phyloP scores from a whole-genome alignment of 1,140 invertebrate species.

The Oryctes rhinoceros region DNA sequence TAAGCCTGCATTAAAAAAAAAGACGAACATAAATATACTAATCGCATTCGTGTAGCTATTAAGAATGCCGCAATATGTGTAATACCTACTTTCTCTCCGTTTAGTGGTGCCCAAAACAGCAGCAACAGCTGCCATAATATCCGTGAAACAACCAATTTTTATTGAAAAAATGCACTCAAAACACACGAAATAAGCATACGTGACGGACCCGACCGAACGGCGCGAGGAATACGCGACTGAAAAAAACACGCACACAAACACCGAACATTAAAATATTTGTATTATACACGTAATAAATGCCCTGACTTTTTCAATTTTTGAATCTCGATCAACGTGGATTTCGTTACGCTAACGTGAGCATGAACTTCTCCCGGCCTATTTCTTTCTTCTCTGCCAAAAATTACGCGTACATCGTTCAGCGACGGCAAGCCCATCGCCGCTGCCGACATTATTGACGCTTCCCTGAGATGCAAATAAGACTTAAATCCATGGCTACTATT shows the following conservation, averaged over 20 bases:
- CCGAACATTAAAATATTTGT: neutral
- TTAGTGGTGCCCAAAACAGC: slow-evolving; percentile 55
- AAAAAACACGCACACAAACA: neutral
- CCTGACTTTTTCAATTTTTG: neutral
- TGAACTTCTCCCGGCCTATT: slow-evolving; percentile 21
- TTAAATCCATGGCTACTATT: slow-evolving; percentile 34
- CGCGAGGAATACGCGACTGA: neutral
- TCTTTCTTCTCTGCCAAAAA: slow-evolving; percentile 26
- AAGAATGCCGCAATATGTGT: neutral
- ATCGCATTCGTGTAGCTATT: neutral
- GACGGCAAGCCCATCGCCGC: slow-evolving; percentile 19
- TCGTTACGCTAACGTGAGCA: slow-evolving; percentile 13
- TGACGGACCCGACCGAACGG: neutral
- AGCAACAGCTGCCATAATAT: slow-evolving; percentile 58
- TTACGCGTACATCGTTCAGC: slow-evolving; percentile 5
- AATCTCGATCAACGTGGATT: slow-evolving; percentile 2
- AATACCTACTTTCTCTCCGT: slow-evolving; percentile 55
- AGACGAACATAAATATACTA: neutral
- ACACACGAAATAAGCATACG: neutral
- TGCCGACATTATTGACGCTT: slow-evolving; percentile 35
- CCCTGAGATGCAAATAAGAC: slow-evolving; percentile 33
- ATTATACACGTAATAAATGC: neutral
- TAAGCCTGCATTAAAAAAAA: too few species aligned
- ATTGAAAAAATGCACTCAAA: slow-evolving; percentile 41
- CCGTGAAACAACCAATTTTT: slow-evolving; percentile 57